Conservation (phyloP, 2,113 vertebrate species). For the Peromyscus californicus region DNA sequence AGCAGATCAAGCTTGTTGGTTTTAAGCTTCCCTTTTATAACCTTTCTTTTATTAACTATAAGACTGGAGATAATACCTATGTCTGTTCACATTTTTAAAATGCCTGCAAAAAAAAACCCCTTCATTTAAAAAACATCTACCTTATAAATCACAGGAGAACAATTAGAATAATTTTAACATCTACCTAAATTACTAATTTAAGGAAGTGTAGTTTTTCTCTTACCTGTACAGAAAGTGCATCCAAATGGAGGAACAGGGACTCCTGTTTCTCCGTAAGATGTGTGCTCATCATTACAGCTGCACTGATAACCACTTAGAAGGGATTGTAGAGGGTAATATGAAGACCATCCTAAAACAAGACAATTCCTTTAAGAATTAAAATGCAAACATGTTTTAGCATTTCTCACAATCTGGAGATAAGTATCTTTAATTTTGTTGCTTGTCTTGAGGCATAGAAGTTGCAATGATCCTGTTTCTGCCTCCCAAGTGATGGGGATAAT, state of each 20-base stretch:
- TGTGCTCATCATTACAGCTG: conserved; percentile 91
- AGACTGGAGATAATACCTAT: neutral
- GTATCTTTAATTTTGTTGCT: neutral
- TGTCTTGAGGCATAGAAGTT: neutral
- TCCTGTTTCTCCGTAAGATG: conserved; percentile 92
- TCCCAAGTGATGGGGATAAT: neutral
- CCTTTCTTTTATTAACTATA: conserved; percentile 1
- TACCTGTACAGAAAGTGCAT: conserved; percentile 94
- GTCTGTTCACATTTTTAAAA: neutral
- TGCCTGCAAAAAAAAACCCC: neutral
- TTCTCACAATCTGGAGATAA: conserved; percentile 38
- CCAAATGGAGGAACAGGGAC: conserved; percentile 96
- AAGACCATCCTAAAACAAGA: conserved; percentile 83
- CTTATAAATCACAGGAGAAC: conserved; percentile 47
- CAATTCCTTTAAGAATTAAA: conserved; percentile 41
- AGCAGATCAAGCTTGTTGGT: neutral
- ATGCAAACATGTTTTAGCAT: neutral
- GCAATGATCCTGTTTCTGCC: neutral
- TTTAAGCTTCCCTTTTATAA: conserved; percentile 1
- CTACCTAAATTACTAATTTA: too few relatives aligned
- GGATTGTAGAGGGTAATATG: conserved; percentile 89
- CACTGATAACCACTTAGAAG: conserved; percentile 92
- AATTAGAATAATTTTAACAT: neutral
- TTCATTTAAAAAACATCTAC: neutral
- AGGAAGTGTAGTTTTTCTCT: neutral